These are phyloP conservation scores for Autographa pulchrina DNA, from an alignment of 2,888 invertebrate species.

Conservation along the genomic window DNA sequence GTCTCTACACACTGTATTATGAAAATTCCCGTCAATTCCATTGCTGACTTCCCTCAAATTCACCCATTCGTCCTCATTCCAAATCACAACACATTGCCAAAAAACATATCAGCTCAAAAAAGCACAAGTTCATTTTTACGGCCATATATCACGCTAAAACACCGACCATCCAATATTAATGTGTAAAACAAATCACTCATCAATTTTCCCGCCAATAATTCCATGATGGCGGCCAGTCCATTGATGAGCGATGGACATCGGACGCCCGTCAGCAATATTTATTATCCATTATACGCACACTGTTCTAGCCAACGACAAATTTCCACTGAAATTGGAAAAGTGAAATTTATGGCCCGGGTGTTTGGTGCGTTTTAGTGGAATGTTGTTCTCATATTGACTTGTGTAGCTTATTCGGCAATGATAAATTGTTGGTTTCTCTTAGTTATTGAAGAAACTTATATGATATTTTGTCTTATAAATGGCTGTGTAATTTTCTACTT, in stretches of 20 bases:
- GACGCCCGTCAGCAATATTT: not conserved
- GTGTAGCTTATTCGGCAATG: not conserved
- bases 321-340: conserved; percentile 1
- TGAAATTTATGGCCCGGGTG: not conserved
- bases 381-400: not conserved
- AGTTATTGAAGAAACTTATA: not conserved
- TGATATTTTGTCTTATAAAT: not conserved
- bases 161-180: not conserved
- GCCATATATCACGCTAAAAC: not conserved
- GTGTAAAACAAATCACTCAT: conserved; percentile 3
- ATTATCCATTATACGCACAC: conserved; percentile 4
- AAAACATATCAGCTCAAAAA: not conserved
- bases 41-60: too few relatives aligned
- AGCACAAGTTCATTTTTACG: not conserved
- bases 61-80: too few relatives aligned
- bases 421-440: not conserved
- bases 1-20: too few relatives aligned
- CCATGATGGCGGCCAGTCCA: not conserved
- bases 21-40: too few relatives aligned
- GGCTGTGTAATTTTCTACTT: not conserved
- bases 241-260: conserved; percentile 1
- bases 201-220: not conserved
- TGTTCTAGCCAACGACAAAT: not conserved
- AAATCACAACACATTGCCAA: not conserved
- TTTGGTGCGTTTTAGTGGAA: not conserved